Evolutionary conservation across 2,113 vertebrate species (phyloP).

Genomic region (Lepisosteus oculatus): DNA sequence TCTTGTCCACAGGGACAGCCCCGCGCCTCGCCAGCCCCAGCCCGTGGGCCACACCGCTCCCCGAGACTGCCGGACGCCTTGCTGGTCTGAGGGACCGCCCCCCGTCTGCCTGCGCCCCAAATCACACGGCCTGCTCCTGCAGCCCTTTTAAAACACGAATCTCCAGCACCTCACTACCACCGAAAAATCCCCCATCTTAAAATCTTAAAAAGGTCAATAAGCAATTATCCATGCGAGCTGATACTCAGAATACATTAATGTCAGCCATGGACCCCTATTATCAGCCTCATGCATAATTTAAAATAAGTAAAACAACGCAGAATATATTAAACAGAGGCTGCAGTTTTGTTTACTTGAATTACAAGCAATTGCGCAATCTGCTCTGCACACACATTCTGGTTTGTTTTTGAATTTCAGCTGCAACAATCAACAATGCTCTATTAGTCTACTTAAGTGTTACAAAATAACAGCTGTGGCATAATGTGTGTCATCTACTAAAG

Average conservation of each 20-base stretch:
- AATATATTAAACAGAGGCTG: slow-evolving; percentile 28
- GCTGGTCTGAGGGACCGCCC: background rate
- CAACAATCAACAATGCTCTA: too few species aligned
- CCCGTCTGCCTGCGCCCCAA: background rate
- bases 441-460: too few species aligned
- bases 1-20: background rate
- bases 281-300: slow-evolving; percentile 38
- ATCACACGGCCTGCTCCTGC: background rate
- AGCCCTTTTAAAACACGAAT: slow-evolving; percentile 1
- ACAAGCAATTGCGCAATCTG: too few species aligned
- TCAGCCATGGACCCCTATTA: slow-evolving; percentile 23
- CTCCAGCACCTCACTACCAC: background rate
- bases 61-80: background rate
- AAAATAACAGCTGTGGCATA: too few species aligned
- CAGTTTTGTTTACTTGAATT: too few species aligned
- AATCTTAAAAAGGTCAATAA: slow-evolving; percentile 39
- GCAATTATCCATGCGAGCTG: slow-evolving; percentile 33
- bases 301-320: slow-evolving; percentile 23
- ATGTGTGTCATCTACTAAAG: too few species aligned
- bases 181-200: slow-evolving; percentile 20
- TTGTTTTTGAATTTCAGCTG: too few species aligned
- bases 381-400: too few species aligned
- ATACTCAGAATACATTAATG: slow-evolving; percentile 29
- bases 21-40: background rate
- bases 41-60: background rate